Evolutionary conservation across 2,113 vertebrate genomes (phyloP).

Genomic region (Falcunculus frontatus): DNA sequence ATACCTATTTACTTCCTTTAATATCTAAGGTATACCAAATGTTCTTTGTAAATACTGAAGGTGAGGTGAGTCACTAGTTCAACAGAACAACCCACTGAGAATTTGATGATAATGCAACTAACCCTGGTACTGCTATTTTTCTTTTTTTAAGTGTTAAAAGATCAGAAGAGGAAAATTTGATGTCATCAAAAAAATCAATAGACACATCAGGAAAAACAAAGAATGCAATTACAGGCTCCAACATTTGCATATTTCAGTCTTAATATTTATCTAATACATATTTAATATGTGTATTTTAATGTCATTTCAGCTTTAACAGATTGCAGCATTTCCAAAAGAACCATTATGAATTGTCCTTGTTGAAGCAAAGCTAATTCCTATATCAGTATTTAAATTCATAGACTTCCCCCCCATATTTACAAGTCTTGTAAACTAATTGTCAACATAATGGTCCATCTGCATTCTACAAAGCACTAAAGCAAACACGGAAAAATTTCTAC

Average conservation of each 20-base stretch:
- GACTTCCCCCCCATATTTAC: not conserved
- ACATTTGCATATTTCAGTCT: constrained; percentile 15
- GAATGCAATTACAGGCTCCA: not conserved
- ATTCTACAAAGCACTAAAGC: not conserved
- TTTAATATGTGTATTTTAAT: constrained; percentile 24
- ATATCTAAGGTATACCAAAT: not conserved
- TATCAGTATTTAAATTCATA: not conserved
- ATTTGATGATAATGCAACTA: not conserved
- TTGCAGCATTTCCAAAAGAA: not conserved
- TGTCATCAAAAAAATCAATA: not conserved
- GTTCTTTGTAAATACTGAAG: not conserved
- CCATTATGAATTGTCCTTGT: not conserved
- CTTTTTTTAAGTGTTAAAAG: not conserved
- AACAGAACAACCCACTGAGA: not conserved
- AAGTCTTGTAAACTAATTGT: not conserved
- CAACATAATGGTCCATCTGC: not conserved
- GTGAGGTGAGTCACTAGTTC: not conserved
- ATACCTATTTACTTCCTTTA: not conserved
- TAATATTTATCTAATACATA: constrained; percentile 30
- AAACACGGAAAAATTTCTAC: not conserved
- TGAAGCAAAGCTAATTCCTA: not conserved
- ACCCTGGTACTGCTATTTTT: not conserved
- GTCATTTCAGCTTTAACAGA: constrained; percentile 11
- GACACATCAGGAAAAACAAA: constrained; percentile 5
- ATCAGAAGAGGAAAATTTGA: not conserved